Conservation (phyloP, 2,888 invertebrate species). For the Heliconius ismenius region DNA sequence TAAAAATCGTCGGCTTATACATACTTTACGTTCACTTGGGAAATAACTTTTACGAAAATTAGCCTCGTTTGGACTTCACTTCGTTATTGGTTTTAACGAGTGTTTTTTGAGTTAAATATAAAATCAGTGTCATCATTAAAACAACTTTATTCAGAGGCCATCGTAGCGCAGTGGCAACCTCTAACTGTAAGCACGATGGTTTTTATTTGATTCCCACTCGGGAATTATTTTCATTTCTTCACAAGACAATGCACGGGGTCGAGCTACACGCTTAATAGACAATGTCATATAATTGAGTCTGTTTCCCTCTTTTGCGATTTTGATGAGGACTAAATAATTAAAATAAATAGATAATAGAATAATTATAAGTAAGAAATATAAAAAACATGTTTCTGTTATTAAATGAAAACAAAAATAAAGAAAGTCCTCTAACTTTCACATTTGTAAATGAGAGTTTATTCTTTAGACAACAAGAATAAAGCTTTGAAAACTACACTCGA, state of each 20-base stretch:
- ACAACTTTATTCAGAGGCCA: background rate
- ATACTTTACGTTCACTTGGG: background rate
- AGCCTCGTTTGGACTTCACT: background rate
- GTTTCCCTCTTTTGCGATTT: too few relatives aligned
- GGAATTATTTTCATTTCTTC: background rate
- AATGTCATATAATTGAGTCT: too few relatives aligned
- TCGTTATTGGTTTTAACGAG: background rate
- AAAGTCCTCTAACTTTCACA: background rate
- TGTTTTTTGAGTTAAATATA: background rate
- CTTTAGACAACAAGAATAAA: constrained; percentile 2
- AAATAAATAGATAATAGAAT: background rate
- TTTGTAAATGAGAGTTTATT: background rate
- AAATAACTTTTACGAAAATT: background rate
- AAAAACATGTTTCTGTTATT: background rate
- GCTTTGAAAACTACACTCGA: constrained; percentile 6
- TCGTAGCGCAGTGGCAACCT: background rate
- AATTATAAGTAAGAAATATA: background rate
- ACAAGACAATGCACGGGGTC: background rate
- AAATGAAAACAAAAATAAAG: background rate
- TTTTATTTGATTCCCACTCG: background rate
- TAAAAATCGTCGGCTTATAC: background rate
- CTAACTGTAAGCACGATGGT: background rate
- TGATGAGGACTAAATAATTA: background rate
- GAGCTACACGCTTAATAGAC: too few relatives aligned
- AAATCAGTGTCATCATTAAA: background rate